Evolutionary conservation across 2,888 invertebrate genomes (phyloP), one percentile per base, ranked within the genome.

Genomic region (Lottia scabra): DNA sequence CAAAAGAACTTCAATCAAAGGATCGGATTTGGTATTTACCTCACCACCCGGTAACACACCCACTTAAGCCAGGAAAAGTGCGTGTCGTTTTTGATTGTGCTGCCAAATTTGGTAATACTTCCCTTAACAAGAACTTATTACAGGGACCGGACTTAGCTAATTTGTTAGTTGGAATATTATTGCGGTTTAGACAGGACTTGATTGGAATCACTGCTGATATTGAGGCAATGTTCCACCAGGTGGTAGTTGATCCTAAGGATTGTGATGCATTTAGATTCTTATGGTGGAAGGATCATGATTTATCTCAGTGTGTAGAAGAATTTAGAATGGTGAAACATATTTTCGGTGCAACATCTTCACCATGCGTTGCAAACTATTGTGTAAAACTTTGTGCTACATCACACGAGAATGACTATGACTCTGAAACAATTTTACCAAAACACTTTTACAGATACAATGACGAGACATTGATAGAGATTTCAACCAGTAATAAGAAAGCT

Each of bases 141-240:
- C 74, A 68, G 62, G 79, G 77, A 16, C 78, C 79, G n/a, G 75
- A 80, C 46, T 48, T 78, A 19, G 77, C 76, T 8, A 80, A 80
- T 68, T 65, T n/a, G 19, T 65, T 79, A 0, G 19, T 77, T 26
- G 75, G 77, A 16, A 78, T 81, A 19, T 63, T 80, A 5, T 70
- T 72, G 27, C 48, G 81, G n/a, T 80, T 80, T 45, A 65, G 78
- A 63, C 16, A 73, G 63, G 74, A 77, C 23, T 65, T 63, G 19
- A 43, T 78, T 8, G 75, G 77, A 10, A 13, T 80, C 15, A 70
- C 68, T 67, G 75, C 72, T n/a, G 78, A 78, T 44, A 68, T 78
- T 15, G 72, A 74, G 63, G n/a, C 68, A 4, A 78, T 78, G 78
- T 80, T 75, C 48, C 65, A 76, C 46, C 77, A 77, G 44, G 76